These are phyloP conservation scores for Cremastinae sp. DNA, from an alignment of 2,888 invertebrate genomes.

Conservation along the genomic window DNA sequence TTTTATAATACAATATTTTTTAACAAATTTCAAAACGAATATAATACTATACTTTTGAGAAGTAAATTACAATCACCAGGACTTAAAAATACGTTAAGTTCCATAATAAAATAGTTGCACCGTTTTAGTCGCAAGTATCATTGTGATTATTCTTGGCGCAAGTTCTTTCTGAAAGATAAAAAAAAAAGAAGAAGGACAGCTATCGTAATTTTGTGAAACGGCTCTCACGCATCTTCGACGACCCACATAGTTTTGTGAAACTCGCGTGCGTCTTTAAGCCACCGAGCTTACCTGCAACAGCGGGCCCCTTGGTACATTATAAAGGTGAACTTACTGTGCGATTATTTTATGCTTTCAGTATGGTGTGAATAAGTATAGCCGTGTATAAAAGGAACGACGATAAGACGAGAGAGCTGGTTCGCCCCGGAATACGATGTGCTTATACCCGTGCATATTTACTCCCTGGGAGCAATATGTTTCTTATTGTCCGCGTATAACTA, in stretches of 20 bases:
- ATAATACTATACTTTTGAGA: too few species aligned
- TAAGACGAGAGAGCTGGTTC: constrained; percentile 49
- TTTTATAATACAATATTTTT: too few species aligned
- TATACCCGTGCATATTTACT: constrained; percentile 6
- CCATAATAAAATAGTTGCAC: too few species aligned
- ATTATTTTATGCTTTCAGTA: constrained; percentile 53
- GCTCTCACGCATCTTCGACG: too few species aligned
- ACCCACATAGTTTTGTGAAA: constrained; percentile 35
- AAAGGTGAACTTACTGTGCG: constrained; percentile 46
- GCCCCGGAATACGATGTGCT: constrained; percentile 22
- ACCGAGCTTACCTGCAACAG: constrained; percentile 25
- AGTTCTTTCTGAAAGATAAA: too few species aligned
- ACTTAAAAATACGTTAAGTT: too few species aligned
- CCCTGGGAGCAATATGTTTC: constrained; percentile 49
- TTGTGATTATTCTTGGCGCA: too few species aligned
- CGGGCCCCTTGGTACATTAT: constrained; percentile 52
- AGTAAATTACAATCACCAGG: too few species aligned
- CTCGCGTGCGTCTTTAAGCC: constrained; percentile 42
- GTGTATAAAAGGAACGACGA: constrained; percentile 52
- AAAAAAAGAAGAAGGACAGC: too few species aligned
- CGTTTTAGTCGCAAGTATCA: too few species aligned
- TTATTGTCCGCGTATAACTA: constrained; percentile 53
- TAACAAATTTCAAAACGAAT: too few species aligned
- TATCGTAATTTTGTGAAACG: too few species aligned
- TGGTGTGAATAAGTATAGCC: constrained; percentile 59